Evolutionary conservation across 1,140 invertebrate genomes (phyloP).

Genomic region (Drosophila orena): DNA sequence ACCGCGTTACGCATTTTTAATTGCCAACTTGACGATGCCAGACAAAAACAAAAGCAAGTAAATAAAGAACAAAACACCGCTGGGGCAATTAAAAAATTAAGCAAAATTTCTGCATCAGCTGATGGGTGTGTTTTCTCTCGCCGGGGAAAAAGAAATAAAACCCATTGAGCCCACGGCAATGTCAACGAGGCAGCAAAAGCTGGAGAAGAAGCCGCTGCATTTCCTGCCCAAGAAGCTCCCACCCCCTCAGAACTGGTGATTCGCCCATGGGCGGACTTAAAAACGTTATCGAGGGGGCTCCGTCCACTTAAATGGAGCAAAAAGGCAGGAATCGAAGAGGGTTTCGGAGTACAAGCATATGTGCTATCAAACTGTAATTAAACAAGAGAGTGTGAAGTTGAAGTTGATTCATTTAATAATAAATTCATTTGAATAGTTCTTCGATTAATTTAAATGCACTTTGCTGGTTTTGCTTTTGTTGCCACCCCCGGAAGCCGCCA

Average conservation of each 20-base stretch:
- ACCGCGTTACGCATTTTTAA: conserved; percentile 80
- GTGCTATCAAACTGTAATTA: too few species aligned
- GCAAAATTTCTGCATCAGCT: conserved; percentile 56
- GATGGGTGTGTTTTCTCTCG: conserved; percentile 26
- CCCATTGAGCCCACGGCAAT: conserved; percentile 30
- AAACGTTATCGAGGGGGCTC: neutral
- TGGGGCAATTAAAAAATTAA: conserved; percentile 78
- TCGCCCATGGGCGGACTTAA: conserved; percentile 1
- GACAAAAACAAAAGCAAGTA: conserved; percentile 39
- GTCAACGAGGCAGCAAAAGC: conserved; percentile 60
- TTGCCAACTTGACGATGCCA: conserved; percentile 59
- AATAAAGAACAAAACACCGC: conserved; percentile 23
- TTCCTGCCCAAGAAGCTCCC: conserved; percentile 45
- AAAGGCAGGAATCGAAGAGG: too few species aligned
- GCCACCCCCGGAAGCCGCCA: conserved; percentile 11
- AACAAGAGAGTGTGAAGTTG: too few species aligned
- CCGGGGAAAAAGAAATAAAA: neutral
- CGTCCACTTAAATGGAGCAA: neutral
- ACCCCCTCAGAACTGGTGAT: neutral
- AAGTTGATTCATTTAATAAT: neutral
- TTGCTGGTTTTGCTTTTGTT: conserved; percentile 4
- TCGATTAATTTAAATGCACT: conserved; percentile 7
- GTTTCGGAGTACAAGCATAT: too few species aligned
- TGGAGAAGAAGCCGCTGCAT: conserved; percentile 47
- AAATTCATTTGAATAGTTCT: neutral